phyloP scores from a whole-genome alignment of 1,140 invertebrate species.

The Achatina immaculata region DNA sequence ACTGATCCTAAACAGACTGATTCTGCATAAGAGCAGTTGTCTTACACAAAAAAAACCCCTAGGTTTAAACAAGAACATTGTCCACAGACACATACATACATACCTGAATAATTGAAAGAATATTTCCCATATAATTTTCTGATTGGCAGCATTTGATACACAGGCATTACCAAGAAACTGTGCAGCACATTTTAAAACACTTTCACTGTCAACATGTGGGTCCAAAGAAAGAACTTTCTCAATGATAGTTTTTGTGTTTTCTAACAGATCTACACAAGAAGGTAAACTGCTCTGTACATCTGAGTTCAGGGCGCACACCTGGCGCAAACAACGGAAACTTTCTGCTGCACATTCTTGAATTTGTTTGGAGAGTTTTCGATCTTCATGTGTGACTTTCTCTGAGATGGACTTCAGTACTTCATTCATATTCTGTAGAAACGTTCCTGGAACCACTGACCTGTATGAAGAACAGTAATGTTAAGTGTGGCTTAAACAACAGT shows the following conservation, averaged over 20 bases:
- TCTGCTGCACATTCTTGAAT: slow-evolving; percentile 26
- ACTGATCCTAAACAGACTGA: too few relatives aligned
- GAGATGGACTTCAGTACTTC: slow-evolving; percentile 19
- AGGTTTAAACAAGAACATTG: too few relatives aligned
- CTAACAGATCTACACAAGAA: slow-evolving; percentile 23
- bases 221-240: not conserved
- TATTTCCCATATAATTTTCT: slow-evolving; percentile 32
- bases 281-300: slow-evolving; percentile 18
- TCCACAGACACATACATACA: not conserved
- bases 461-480: slow-evolving; percentile 8
- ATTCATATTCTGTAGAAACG: slow-evolving; percentile 27
- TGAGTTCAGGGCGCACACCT: slow-evolving; percentile 28
- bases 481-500: too few relatives aligned
- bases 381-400: slow-evolving; percentile 19
- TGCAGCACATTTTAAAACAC: slow-evolving; percentile 28
- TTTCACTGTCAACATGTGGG: slow-evolving; percentile 10
- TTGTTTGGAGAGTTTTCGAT: not conserved
- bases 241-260: slow-evolving; percentile 27
- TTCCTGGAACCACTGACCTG: slow-evolving; percentile 8
- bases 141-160: slow-evolving; percentile 23
- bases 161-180: slow-evolving; percentile 35
- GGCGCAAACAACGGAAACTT: slow-evolving; percentile 27
- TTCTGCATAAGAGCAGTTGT: too few relatives aligned
- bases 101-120: slow-evolving; percentile 29
- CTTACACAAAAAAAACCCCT: too few relatives aligned